Evolutionary conservation across 2,888 invertebrate species (phyloP), one percentile per base, ranked within the genome.

Genomic region (Archips crataeganus): DNA sequence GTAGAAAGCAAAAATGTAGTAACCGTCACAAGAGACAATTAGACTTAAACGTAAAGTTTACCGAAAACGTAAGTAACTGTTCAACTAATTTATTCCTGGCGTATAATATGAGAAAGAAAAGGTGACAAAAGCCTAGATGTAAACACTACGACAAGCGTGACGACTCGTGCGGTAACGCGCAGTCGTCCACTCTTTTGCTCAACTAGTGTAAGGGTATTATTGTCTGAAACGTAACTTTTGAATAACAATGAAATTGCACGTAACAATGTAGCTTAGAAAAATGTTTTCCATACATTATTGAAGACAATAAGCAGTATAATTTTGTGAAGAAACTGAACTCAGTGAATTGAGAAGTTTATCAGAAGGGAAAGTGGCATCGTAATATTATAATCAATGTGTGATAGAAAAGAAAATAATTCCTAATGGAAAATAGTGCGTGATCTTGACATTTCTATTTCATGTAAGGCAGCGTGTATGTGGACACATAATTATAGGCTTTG

Each of bases 1-100:
- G 78, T 76, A 77, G 76, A 80, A 77, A 78, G 79, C 71, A 70
- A 23, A 49, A 64, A 65, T 51, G 51, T n/a, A 57, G 62, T 36
- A 63, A 57, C 62, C 61, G 45, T 49, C 65, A 54, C 61, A 54
- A 36, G 54, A 61, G 62, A 54, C 60, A 32, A 66, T 23, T n/a
- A 51, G 49, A 65, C 63, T 59, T 49, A 49, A 68, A 51, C 15
- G 32, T 15, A 51, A 63, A 62, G 47, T 57, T 59, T 63, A 63
- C 59, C 49, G 68, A 59, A 67, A 63, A 63, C 49, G 63, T 62
- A 62, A 42, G 67, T 63, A 68, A 68, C 59, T 69, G 73, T 69
- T 63, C 49, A 34, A 13, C 63, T 64, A 69, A 73, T 73, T 63
- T 73, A 64, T 73, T 73, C 68, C 47, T 5, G 45, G 57, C 32